Conservation (phyloP, 2,888 invertebrate genomes). For the Netelia fuscicornis region DNA sequence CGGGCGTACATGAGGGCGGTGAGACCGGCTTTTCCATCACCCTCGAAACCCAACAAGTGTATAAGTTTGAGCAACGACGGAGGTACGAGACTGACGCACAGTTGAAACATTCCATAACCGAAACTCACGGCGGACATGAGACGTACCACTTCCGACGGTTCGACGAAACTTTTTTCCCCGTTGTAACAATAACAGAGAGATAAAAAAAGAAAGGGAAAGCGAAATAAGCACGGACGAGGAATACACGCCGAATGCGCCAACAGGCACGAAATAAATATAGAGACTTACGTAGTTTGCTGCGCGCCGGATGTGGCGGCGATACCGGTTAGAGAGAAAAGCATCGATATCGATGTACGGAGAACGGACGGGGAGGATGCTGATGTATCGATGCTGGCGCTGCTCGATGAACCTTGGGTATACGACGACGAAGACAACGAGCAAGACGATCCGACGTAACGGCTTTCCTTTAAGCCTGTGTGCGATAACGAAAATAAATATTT, state of each 20-base stretch:
- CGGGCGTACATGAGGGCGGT: conserved; percentile 87
- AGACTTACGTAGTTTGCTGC: conserved; percentile 80
- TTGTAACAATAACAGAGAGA: background rate
- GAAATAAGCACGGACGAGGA: conserved; percentile 14
- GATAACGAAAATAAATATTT: too few relatives aligned
- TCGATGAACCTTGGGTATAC: too few relatives aligned
- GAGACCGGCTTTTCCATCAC: conserved; percentile 87
- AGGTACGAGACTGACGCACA: conserved; percentile 89
- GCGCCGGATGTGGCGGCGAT: conserved; percentile 75
- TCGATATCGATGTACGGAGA: conserved; percentile 82
- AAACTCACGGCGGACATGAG: conserved; percentile 90
- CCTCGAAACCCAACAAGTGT: conserved; percentile 89
- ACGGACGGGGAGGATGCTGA: conserved; percentile 77
- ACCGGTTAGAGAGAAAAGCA: conserved; percentile 82
- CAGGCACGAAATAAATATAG: conserved; percentile 51
- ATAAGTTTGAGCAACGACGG: conserved; percentile 87
- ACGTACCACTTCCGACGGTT: conserved; percentile 86
- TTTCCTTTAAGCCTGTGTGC: too few relatives aligned
- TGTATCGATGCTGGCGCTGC: too few relatives aligned
- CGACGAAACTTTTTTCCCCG: conserved; percentile 80
- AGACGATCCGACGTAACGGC: conserved; percentile 24
- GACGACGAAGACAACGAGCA: conserved; percentile 54
- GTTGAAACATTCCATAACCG: conserved; percentile 89
- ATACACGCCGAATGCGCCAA: background rate
- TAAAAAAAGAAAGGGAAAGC: background rate